Evolutionary conservation across 2,797 vertebrate species (phyloP).

Genomic region (Ataeniobius toweri): DNA sequence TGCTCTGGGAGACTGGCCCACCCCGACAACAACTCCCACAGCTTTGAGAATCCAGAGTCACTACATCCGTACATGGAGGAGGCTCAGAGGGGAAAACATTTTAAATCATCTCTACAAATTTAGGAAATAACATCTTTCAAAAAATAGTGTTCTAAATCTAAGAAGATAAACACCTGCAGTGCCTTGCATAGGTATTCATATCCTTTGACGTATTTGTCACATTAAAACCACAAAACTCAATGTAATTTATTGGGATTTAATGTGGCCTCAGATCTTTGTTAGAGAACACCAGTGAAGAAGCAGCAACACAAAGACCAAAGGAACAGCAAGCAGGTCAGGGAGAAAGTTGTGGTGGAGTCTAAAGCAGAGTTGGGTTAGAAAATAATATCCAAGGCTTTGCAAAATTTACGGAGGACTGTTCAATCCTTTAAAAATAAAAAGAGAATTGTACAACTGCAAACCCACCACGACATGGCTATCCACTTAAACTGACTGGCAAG

Average conservation of each 20-base stretch:
- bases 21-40: constrained; percentile 72
- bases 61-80: constrained; percentile 59
- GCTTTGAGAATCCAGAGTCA: constrained; percentile 71
- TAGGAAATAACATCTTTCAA: background rate
- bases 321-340: background rate
- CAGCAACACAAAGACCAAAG: background rate
- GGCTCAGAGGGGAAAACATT: constrained; percentile 22
- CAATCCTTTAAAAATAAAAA: no score
- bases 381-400: no score
- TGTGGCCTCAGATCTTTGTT: background rate
- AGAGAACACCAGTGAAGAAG: background rate
- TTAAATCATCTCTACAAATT: background rate
- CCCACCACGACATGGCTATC: background rate
- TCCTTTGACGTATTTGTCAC: background rate
- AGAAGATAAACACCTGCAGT: background rate
- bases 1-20: constrained; percentile 75
- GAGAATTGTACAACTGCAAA: background rate
- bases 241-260: background rate
- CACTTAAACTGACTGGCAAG: background rate
- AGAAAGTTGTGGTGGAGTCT: no score
- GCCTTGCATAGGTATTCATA: background rate
- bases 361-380: background rate
- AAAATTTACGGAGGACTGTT: no score
- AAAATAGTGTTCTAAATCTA: background rate
- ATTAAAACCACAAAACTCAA: background rate